Base-by-base conservation (phyloP, 2,113 vertebrate species). In the Pandion haliaetus region DNA sequence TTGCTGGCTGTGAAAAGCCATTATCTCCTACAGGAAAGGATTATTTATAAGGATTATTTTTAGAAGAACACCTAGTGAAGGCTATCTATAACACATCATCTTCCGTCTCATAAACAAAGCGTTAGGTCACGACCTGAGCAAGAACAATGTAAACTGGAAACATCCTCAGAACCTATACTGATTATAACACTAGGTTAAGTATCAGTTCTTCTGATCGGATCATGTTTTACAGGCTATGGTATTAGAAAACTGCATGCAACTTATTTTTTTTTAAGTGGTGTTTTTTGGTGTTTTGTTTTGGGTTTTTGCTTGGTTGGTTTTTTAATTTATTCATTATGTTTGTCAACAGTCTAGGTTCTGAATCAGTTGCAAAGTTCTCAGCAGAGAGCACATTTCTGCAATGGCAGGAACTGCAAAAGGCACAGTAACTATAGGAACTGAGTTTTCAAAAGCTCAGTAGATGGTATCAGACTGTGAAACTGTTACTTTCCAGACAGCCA, bases 1-100 rank as follows among this genome's bases (percentile, higher is more conserved):
- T 96, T 58, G 98, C 86, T 52, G 98, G 90, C 95, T 98, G 97
- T 70, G 95, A 50, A 92, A 98, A 97, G 54, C 92, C 97, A 97
- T 96, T 97, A 89, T 97, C 93, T 87, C 97, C 98, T 99, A 78
- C 34, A 95, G 93, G 94, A 97, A 98, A 93, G n/a, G 84, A 96
- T 93, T 94, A 96, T 94, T 96, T 95, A 92, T 82, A 96, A 87
- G 59, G 80, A 83, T 77, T 95, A 92, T 96, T 98, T 97, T 97
- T 94, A 80, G 92, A 96, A 82, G 57, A 95, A 97, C 92, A 96
- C 93, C 86, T 97, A 93, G 67, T 55, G 38, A 95, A 95, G 95
- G 58, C 84, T 95, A 95, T 95, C 95, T 95, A 72, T 92, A 90
- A 96, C 92, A 97, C 91, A 93, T 44, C 34, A 70, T 57, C 73